Evolutionary conservation across 2,888 invertebrate species (phyloP).

Genomic region (Capitulum mitella): DNA sequence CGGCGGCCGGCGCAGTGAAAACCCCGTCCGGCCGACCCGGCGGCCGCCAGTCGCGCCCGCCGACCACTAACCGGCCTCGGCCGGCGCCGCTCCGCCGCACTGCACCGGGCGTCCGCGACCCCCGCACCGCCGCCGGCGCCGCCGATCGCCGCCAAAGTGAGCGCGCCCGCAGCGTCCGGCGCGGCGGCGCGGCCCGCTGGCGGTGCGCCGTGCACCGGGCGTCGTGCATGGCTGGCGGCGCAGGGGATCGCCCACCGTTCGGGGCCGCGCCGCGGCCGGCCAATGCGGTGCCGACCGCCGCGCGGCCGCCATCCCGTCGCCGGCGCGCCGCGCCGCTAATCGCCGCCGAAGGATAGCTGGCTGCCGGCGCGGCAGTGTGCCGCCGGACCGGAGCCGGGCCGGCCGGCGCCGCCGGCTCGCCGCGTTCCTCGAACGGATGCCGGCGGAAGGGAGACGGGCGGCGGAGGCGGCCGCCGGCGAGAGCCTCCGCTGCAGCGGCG

Average conservation of each 20-base stretch:
- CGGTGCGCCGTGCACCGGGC: background rate
- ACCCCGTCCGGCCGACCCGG: background rate
- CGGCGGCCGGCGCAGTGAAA: background rate
- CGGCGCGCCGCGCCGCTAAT: background rate
- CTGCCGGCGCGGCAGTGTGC: background rate
- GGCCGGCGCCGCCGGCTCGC: background rate
- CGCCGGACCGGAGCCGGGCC: background rate
- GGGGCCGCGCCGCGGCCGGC: background rate
- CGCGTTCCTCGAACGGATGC: background rate
- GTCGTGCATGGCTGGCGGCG: conserved; percentile 11
- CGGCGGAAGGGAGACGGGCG: too few species aligned
- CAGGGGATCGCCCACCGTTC: background rate
- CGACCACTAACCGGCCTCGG: background rate
- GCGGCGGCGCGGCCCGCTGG: background rate
- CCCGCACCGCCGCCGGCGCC: background rate
- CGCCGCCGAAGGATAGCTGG: background rate
- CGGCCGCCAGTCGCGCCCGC: background rate
- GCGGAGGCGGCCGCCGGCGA: too few species aligned
- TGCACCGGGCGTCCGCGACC: conserved; percentile 4
- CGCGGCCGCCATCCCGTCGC: background rate
- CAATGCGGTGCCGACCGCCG: background rate
- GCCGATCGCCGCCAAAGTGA: background rate
- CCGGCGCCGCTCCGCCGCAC: background rate
- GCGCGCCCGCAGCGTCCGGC: background rate
- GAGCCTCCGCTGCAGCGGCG: too few species aligned